Percentiles rank a stretch among this genome's conserved stretches.
phyloP scores from a whole-genome alignment of 2,888 invertebrate genomes.

The Geophilus truncorum region DNA sequence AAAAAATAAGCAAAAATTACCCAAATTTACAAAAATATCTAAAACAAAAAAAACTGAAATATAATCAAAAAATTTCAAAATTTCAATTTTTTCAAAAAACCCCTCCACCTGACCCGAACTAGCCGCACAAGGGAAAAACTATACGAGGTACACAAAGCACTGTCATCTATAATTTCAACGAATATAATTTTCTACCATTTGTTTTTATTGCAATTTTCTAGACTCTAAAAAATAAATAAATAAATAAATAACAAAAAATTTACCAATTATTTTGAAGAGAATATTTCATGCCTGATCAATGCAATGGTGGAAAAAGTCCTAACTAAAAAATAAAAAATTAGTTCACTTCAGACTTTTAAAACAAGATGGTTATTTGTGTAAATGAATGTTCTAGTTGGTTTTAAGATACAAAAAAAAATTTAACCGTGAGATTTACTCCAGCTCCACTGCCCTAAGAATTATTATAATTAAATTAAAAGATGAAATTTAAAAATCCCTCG shows the following conservation, averaged over 20 bases:
- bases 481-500: not conserved
- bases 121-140: too few species aligned
- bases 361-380: not conserved
- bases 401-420: not conserved
- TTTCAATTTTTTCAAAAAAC: too few species aligned
- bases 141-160: too few species aligned
- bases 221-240: too few species aligned
- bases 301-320: not conserved
- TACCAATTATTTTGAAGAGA: too few species aligned
- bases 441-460: not conserved
- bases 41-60: too few species aligned
- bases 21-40: too few species aligned
- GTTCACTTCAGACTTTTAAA: not conserved
- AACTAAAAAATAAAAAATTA: too few species aligned
- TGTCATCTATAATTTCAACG: not conserved
- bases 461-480: not conserved
- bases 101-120: too few species aligned
- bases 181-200: not conserved
- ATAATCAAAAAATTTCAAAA: too few species aligned
- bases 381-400: not conserved
- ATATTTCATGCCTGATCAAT: not conserved
- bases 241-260: too few species aligned
- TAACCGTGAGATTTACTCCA: not conserved
- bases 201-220: not conserved
- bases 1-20: too few species aligned